Base-by-base conservation (phyloP, 30 jellyfish, hydroid and myxozoan genomes). In the Haliclystus octoradiatus region DNA sequence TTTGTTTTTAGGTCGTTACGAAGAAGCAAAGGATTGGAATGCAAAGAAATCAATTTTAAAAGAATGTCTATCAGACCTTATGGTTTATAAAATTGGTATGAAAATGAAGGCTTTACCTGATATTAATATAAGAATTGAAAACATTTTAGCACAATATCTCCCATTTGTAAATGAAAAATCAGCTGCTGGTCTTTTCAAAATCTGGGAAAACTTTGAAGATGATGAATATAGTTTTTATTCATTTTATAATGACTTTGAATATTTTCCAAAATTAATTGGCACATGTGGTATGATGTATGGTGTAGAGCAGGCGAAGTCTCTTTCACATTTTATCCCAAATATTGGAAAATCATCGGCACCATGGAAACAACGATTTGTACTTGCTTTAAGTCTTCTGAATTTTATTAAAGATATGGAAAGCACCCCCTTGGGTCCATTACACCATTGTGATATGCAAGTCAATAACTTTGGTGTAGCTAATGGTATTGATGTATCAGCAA, bases 381-480 rank as follows among this genome's bases (percentile, higher is more conserved):
- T 91, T 4, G 95, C 95, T 15, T 47, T 68, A 71, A 64, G 93
- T 68, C 81, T 91, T 52, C 65, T 91, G 52, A 83, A 82, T 23
- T 47, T 91, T 73, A 53, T 91, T 5, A 50, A 30, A 4, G 94
- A 82, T 26, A 76, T 91, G 51, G 90, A 91, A 47, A 29, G 34
- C 0, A 70, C 93, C 0, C 69, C 33, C 4, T 74, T 75, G 3
- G 99, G 99, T 0, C 92, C 92, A 25, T 75, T 91, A 26, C 79
- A 73, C 33, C 95, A 82, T 32, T 91, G 99, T 63, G 99, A 91
- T 63, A 70, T 91, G 0, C 99, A 91, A 65, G 99, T 79, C 50
- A 88, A 88, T 35, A 91, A 91, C 60, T 91, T 91, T 72, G 99
- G 99, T 15, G 74, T 91, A 30, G 67, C 94, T 2, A 75, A 72